Evolutionary conservation across 2,113 vertebrate genomes (phyloP).

Genomic region (Elanoides forficatus): DNA sequence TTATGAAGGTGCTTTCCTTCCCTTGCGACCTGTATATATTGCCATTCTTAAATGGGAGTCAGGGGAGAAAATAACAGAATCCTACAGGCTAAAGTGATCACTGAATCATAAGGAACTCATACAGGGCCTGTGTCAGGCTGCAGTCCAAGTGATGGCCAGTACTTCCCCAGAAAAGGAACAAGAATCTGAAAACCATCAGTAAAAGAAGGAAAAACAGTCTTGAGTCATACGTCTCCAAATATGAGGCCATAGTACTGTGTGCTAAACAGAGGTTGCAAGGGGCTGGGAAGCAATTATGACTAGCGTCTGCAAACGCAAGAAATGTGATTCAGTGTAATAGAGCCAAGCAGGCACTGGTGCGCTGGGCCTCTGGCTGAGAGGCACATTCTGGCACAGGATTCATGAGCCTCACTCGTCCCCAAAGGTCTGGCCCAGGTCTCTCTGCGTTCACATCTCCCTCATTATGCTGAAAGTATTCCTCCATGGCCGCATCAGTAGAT

Average conservation of each 20-base stretch:
- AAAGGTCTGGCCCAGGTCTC: background rate
- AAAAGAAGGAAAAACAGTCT: background rate
- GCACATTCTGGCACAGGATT: background rate
- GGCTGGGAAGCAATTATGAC: background rate
- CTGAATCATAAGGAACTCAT: background rate
- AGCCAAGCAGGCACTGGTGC: background rate
- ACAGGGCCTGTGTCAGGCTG: background rate
- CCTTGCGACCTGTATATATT: background rate
- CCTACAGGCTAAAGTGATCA: background rate
- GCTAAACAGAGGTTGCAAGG: background rate
- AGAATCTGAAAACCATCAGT: background rate
- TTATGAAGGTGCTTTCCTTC: constrained; percentile 10
- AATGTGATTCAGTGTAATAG: rapidly evolving
- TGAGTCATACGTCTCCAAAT: rapidly evolving
- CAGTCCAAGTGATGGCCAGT: background rate
- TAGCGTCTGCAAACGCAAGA: background rate
- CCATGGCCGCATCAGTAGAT: background rate
- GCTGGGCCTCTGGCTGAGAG: background rate
- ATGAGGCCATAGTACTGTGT: rapidly evolving
- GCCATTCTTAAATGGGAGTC: background rate
- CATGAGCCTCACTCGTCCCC: rapidly evolving
- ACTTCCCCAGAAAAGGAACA: background rate
- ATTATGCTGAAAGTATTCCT: background rate
- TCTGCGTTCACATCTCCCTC: background rate
- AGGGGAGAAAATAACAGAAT: background rate